A percentile compares a stretch with the other conserved stretches of the same genome.
phyloP scores from a whole-genome alignment of 2,113 vertebrate genomes.

The Ursus arctos region DNA sequence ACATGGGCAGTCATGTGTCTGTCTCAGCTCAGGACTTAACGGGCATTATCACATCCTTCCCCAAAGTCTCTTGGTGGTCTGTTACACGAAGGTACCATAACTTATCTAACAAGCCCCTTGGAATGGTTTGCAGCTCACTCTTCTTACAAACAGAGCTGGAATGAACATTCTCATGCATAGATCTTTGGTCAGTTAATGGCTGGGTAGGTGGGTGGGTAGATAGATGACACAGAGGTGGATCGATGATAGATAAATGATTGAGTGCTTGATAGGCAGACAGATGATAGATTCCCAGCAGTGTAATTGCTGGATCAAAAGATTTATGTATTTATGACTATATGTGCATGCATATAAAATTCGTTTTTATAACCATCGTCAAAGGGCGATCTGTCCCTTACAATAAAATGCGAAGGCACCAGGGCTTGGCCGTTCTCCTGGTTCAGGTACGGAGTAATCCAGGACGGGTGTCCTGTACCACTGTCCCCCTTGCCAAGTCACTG shows the following conservation, averaged over 20 bases:
- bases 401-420: too few relatives aligned
- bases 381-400: not conserved
- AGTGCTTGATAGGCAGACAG: not conserved
- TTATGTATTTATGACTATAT: not conserved
- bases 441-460: too few relatives aligned
- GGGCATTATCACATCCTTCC: too few relatives aligned
- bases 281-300: not conserved
- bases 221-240: not conserved
- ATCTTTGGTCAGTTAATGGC: not conserved
- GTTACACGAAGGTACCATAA: accelerated
- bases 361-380: not conserved
- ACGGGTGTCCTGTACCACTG: not conserved
- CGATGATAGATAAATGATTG: not conserved
- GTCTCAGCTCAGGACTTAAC: not conserved
- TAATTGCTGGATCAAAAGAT: not conserved
- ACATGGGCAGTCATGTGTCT: accelerated
- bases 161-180: not conserved
- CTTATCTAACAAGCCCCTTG: not conserved
- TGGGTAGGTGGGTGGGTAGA: too few relatives aligned
- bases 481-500: not conserved
- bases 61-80: not conserved
- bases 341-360: too few relatives aligned
- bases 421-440: not conserved
- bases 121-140: not conserved
- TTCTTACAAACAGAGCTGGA: not conserved